Conservation (phyloP, 2,113 vertebrate species). For the Pseudolaguvia tuberculata region DNA sequence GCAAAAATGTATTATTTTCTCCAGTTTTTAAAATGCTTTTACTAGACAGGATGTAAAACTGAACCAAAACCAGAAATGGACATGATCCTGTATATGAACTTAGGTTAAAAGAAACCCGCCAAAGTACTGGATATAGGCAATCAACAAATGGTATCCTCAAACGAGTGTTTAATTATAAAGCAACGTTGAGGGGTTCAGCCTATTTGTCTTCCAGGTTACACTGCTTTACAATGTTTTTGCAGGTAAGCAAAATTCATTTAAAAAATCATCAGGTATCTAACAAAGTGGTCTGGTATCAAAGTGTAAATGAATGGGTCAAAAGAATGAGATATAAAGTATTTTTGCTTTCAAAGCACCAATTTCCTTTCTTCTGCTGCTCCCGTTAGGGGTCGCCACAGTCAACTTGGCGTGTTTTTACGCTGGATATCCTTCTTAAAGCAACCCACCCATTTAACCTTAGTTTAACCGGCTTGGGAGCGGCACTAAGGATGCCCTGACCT, state of each 20-base stretch:
- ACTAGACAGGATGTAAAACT: too few relatives aligned
- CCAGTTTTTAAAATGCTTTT: too few relatives aligned
- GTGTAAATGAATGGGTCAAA: background rate
- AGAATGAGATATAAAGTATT: background rate
- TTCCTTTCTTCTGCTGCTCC: too few relatives aligned
- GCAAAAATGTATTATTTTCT: background rate
- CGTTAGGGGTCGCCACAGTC: too few relatives aligned
- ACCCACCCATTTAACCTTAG: too few relatives aligned
- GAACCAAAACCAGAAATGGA: background rate
- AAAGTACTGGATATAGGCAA: too few relatives aligned
- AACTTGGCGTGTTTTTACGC: too few relatives aligned
- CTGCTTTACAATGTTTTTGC: background rate
- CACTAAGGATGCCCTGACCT: too few relatives aligned
- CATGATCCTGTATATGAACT: too few relatives aligned
- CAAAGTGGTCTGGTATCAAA: background rate
- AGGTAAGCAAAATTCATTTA: background rate
- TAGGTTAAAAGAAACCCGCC: too few relatives aligned
- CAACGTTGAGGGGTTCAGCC: background rate
- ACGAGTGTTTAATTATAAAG: background rate
- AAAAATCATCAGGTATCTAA: conserved; percentile 1
- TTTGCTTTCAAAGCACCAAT: conserved; percentile 11
- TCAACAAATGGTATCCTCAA: background rate
- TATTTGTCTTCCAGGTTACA: background rate
- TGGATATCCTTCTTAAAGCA: too few relatives aligned
- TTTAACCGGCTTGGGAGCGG: too few relatives aligned